Evolutionary conservation across 2,797 vertebrate species (phyloP), one percentile per base, ranked within the genome.

Genomic region (Clarias laeviceps): DNA sequence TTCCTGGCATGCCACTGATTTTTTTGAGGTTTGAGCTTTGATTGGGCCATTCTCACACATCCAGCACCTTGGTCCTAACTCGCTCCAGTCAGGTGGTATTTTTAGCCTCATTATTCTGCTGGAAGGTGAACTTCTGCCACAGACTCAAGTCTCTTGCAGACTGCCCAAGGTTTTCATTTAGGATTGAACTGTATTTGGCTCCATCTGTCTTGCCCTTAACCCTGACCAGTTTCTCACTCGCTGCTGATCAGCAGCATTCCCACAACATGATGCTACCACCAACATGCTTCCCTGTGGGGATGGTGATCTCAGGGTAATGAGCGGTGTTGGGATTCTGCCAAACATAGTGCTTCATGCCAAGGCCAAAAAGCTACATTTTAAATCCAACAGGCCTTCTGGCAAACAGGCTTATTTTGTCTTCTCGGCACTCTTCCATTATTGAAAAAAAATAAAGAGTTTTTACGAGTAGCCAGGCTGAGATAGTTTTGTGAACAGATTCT

Each of bases 291-390:
- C 56, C 32, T 76, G 50, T 59, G 2, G 29, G 9, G 18, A 59
- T 78, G 59, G 34, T 18, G 59, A 15, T 80, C 77, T 64, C 34
- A 62, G 77, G n/a, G 34, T 80, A 64, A 64, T 80, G 12, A 78
- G 76, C 57, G 61, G 20, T 61, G 24, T 27, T 80, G 77, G 77
- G 32, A 8, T 64, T 27, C 59, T 40, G 59, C 77, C 77, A 80
- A 80, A 64, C 64, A 14, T 64, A 80, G 5, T 64, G 34, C 22
- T 80, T 80, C 11, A 80, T 80, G 34, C 59, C 77, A 64, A 62
- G 59, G 77, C 77, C 77, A 80, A 80, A 80, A 40, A 17, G 59
- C 59, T 59, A 7, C 29, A 78, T 78, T 79, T 79, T 61, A 27
- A 80, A 80, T 64, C 77, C 34, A 64, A 64, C 59, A 40, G 34